A percentile compares a stretch with the other conserved stretches of the same genome.
These are phyloP conservation scores for Callocephalon fimbriatum DNA, from an alignment of 2,113 vertebrate genomes.

Conservation along the genomic window DNA sequence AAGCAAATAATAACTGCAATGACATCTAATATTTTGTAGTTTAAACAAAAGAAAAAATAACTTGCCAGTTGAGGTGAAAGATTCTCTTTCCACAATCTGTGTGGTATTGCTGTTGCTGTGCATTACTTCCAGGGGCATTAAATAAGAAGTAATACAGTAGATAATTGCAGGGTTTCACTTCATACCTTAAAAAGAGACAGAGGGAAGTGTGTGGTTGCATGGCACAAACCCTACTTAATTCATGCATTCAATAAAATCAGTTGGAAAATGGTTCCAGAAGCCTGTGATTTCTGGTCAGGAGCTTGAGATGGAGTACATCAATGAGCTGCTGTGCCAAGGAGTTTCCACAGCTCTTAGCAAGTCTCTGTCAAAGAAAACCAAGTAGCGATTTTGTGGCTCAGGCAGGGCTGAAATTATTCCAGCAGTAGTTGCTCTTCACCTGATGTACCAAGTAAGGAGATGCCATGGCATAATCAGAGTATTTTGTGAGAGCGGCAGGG, in stretches of 20 bases:
- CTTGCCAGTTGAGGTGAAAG: background rate
- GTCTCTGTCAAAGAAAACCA: background rate
- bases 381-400: background rate
- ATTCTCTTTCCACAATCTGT: background rate
- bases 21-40: background rate
- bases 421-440: background rate
- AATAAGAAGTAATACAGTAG: background rate
- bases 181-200: background rate
- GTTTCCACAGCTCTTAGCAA: background rate
- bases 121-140: background rate
- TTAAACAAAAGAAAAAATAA: background rate
- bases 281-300: background rate
- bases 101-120: background rate
- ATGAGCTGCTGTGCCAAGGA: background rate
- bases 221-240: background rate
- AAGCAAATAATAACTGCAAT: background rate
- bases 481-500: background rate
- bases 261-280: background rate
- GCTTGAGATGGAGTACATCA: background rate
- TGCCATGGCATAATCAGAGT: fast-evolving
- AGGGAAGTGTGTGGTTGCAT: background rate
- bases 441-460: background rate
- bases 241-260: background rate
- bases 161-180: background rate
- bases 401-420: background rate